Percentiles rank a stretch among this genome's conserved stretches.
Conservation (phyloP, 2,888 invertebrate genomes). For the Drosophila imparisetae region DNA sequence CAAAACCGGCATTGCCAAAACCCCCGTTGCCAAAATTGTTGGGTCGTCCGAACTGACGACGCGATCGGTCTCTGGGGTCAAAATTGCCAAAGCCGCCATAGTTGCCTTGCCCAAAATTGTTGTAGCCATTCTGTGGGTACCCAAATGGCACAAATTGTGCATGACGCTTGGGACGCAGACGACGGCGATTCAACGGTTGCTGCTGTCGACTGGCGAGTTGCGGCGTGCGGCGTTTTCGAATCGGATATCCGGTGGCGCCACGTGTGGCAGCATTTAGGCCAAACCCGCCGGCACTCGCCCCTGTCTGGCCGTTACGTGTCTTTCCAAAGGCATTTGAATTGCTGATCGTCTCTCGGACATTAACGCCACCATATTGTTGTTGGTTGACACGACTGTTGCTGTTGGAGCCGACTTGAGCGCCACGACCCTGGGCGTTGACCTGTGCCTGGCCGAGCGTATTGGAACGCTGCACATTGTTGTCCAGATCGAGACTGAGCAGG, state of each 20-base stretch:
- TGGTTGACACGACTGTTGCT: conserved; percentile 70
- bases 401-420: conserved; percentile 67
- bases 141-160: conserved; percentile 72
- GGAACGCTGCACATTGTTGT: conserved; percentile 57
- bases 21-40: conserved; percentile 16
- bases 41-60: conserved; percentile 4
- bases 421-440: conserved; percentile 79
- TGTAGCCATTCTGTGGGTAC: conserved; percentile 46
- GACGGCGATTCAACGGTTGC: conserved; percentile 11
- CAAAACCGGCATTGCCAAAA: conserved; percentile 21
- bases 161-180: conserved; percentile 62
- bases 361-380: conserved; percentile 70
- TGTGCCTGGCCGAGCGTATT: conserved; percentile 60
- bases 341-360: conserved; percentile 71
- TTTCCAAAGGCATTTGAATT: conserved; percentile 78
- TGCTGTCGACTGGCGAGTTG: background rate
- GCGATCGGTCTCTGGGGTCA: background rate
- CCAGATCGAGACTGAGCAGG: conserved; percentile 75
- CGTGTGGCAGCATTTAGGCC: conserved; percentile 60
- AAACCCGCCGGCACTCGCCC: conserved; percentile 72
- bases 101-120: conserved; percentile 9
- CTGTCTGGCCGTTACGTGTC: conserved; percentile 72
- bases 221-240: conserved; percentile 38
- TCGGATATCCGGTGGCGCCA: conserved; percentile 48
- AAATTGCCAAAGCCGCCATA: conserved; percentile 18